These are phyloP conservation scores for Teinopalpus imperialis DNA, from an alignment of 2,888 invertebrate species.

Conservation along the genomic window DNA sequence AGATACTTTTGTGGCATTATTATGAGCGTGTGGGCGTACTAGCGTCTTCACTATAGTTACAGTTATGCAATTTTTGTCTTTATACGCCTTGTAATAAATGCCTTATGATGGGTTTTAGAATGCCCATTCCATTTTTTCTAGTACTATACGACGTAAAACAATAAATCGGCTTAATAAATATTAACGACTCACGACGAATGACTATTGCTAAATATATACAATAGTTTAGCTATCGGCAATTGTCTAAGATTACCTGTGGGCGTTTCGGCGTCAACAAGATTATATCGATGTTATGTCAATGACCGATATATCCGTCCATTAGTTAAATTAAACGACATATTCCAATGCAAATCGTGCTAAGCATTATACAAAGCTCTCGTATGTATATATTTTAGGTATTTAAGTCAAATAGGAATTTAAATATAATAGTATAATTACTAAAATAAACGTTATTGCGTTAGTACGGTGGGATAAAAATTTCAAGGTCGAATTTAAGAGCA, in stretches of 20 bases:
- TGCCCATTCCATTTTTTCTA: too few relatives aligned
- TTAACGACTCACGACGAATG: slow-evolving; percentile 8
- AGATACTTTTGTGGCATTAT: slow-evolving; percentile 21
- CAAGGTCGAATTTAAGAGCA: too few relatives aligned
- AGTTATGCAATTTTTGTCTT: slow-evolving; percentile 17
- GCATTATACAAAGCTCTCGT: too few relatives aligned
- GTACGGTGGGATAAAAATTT: too few relatives aligned
- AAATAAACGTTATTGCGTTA: too few relatives aligned
- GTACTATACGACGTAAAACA: not conserved
- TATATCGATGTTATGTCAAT: not conserved
- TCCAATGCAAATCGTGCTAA: too few relatives aligned
- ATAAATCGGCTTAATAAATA: slow-evolving; percentile 14
- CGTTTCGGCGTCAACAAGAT: slow-evolving; percentile 5
- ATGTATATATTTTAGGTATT: too few relatives aligned
- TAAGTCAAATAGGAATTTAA: too few relatives aligned
- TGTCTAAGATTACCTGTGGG: slow-evolving; percentile 13
- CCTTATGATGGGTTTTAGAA: too few relatives aligned
- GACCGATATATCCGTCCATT: not conserved
- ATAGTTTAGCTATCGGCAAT: slow-evolving; percentile 7
- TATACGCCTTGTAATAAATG: not conserved
- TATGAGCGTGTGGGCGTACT: slow-evolving; percentile 14
- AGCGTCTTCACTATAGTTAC: slow-evolving; percentile 5
- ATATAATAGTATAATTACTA: too few relatives aligned
- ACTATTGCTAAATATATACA: not conserved
- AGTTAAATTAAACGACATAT: too few relatives aligned